A percentile compares a stretch with the other conserved stretches of the same genome.
These are phyloP conservation scores for Apamea monoglypha DNA, from an alignment of 2,888 invertebrate genomes.

Conservation along the genomic window DNA sequence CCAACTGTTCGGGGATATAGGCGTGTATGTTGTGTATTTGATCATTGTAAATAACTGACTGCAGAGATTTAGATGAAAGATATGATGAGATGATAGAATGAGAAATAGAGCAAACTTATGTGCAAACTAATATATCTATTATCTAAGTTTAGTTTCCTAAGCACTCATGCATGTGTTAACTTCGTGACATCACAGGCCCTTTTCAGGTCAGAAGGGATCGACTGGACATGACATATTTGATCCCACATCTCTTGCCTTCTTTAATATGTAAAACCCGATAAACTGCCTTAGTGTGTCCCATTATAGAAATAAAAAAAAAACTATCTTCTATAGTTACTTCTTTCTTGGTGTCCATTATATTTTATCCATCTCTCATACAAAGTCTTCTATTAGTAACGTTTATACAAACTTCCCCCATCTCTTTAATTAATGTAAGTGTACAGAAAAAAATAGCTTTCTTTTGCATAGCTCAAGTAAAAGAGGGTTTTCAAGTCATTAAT, in stretches of 20 bases:
- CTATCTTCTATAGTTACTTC: too few species aligned
- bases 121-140: too few species aligned
- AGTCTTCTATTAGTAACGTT: neutral
- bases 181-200: slow-evolving; percentile 11
- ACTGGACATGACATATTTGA: slow-evolving; percentile 18
- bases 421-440: slow-evolving; percentile 5
- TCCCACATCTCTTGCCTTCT: neutral
- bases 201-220: slow-evolving; percentile 6
- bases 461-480: slow-evolving; percentile 2
- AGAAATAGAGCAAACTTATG: neutral
- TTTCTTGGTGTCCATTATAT: neutral
- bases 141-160: neutral
- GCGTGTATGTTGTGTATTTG: neutral
- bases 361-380: neutral
- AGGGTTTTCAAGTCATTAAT: slow-evolving; percentile 41
- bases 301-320: neutral
- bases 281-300: too few species aligned
- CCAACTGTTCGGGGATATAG: accelerated
- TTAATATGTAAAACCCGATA: neutral
- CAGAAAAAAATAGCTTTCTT: slow-evolving; percentile 12
- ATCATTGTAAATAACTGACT: neutral
- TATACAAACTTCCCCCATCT: neutral
- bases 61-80: neutral
- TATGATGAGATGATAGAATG: too few species aligned
- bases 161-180: slow-evolving; percentile 9